A percentile compares a stretch with the other conserved stretches of the same genome.
phyloP scores from a whole-genome alignment of 2,113 vertebrate species.

The Ondatra zibethicus region DNA sequence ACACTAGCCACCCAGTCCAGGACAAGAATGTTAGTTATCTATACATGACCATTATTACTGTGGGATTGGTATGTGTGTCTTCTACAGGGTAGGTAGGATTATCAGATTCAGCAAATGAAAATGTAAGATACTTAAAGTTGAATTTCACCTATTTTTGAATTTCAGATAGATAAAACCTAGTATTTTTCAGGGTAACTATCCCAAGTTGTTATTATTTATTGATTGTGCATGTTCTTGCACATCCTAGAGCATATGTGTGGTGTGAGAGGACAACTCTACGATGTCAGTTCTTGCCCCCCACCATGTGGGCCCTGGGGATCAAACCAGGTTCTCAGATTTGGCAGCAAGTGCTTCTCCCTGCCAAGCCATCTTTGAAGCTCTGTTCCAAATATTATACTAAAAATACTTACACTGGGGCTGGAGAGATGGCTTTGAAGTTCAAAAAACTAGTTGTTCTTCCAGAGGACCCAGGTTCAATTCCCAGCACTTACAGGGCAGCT shows the following conservation, averaged over 20 bases:
- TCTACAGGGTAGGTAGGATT: background rate
- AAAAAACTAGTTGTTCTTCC: background rate
- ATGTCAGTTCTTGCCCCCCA: background rate
- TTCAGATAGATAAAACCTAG: background rate
- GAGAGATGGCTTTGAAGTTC: background rate
- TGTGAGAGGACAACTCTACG: background rate
- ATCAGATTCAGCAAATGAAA: constrained; percentile 13
- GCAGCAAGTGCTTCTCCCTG: background rate
- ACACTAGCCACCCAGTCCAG: background rate
- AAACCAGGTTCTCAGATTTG: background rate
- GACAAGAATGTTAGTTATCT: background rate
- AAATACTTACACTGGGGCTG: background rate
- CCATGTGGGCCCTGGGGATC: background rate
- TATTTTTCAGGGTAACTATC: background rate
- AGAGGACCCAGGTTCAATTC: background rate
- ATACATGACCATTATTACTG: background rate
- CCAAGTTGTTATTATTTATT: background rate
- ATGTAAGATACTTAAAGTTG: background rate
- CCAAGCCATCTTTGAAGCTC: background rate
- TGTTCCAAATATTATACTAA: background rate
- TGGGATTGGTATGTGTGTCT: background rate
- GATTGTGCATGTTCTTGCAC: background rate
- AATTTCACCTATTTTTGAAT: constrained; percentile 22
- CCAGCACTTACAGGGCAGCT: background rate
- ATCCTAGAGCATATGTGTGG: background rate